phyloP scores from a whole-genome alignment of 2,797 vertebrate species.

The Cryptoblepharus egeriae region DNA sequence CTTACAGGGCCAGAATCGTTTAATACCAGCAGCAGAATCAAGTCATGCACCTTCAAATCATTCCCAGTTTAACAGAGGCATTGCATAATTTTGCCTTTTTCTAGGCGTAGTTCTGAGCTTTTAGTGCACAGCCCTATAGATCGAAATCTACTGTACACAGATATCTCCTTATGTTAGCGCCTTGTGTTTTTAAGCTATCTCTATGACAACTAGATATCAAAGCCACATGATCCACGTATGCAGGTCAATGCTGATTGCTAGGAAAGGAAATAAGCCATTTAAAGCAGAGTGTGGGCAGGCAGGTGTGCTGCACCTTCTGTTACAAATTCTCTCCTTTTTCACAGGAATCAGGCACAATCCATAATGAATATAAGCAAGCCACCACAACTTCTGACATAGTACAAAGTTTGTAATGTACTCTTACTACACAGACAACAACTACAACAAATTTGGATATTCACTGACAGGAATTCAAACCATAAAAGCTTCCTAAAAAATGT shows the following conservation, averaged over 20 bases:
- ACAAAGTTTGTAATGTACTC: background rate
- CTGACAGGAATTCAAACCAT: background rate
- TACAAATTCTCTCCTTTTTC: background rate
- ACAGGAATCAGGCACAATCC: background rate
- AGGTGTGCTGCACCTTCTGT: background rate
- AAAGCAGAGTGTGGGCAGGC: background rate
- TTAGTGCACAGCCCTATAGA: background rate
- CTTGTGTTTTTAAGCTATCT: background rate
- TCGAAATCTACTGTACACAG: background rate
- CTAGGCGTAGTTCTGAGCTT: background rate
- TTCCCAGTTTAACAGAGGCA: background rate
- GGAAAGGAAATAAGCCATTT: background rate
- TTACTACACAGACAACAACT: background rate
- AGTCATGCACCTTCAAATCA: background rate
- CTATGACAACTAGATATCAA: background rate
- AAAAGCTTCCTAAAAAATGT: background rate
- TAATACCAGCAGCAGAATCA: background rate
- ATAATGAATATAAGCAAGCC: background rate
- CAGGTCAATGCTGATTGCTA: background rate
- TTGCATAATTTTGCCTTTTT: background rate
- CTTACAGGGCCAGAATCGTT: background rate
- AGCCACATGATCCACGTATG: background rate
- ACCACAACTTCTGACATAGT: background rate
- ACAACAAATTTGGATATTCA: background rate
- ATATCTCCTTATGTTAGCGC: background rate